Evolutionary conservation across 2,113 vertebrate genomes (phyloP), one percentile per base, ranked within the genome.

Genomic region (Anoura caudifer): DNA sequence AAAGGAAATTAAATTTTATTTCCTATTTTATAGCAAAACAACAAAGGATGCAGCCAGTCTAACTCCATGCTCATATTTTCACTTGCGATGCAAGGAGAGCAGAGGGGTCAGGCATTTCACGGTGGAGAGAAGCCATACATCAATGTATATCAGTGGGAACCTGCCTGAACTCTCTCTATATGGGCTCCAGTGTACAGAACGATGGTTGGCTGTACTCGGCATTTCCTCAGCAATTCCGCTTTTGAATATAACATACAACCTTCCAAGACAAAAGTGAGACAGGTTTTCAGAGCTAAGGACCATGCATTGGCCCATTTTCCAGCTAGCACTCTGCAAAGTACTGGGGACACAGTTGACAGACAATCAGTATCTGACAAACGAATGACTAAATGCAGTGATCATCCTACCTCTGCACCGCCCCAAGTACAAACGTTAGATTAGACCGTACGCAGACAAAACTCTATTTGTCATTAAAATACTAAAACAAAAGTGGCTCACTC

Each of bases 1-100:
- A n/a, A 38, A 72, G 38, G 47, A 92, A 63, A 93, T 63, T 36
- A 88, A 41, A 26, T 50, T 85, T 67, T 72, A 31, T 80, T 59
- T 91, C 22, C 54, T 67, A 15, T 43, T 80, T 75, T 36, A 91
- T 22, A 80, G 70, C 65, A 75, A 72, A 91, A 89, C 14, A 28
- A 36, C 22, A 69, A 8, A 38, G 63, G 91, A 13, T 20, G 36
- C 4, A 90, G 65, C 14, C 22, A 3, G 19, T 54, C 4, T 11
- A 14, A 52, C 8, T 47, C 28, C 22, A 1, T 10, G 20, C 31
- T 89, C 5, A 3, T 69, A 43, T 67, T 50, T 75, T 28, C 22
- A n/a, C 8, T 20, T 19, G n/a, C 0, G 13, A 15, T 41, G 16
- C 16, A 45, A 69, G 26, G 2, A 11, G 16, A 52, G n/a, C 24